Conservation (phyloP, 2,113 vertebrate genomes). For the Cavia porcellus region DNA sequence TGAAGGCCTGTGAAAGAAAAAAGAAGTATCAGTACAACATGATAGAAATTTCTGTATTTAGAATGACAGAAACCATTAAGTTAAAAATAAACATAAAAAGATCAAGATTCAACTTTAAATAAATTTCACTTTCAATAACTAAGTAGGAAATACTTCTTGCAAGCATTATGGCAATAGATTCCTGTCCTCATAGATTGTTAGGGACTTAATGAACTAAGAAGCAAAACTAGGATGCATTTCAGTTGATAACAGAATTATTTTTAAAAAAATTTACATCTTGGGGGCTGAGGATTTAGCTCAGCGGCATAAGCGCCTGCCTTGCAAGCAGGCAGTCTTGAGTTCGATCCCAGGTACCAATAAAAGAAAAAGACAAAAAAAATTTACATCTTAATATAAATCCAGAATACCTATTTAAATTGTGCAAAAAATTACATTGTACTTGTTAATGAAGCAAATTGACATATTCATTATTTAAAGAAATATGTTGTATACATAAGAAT, state of each 20-base stretch:
- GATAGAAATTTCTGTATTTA: neutral
- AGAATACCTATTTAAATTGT: slow-evolving; percentile 41
- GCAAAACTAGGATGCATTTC: slow-evolving; percentile 45
- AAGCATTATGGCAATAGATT: neutral
- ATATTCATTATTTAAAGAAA: slow-evolving; percentile 43
- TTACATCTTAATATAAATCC: slow-evolving; percentile 57
- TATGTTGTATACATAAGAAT: slow-evolving; percentile 1
- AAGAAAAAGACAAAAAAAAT: no score
- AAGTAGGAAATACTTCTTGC: neutral
- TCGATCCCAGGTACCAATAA: no score
- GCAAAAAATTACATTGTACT: neutral
- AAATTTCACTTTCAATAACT: slow-evolving; percentile 47
- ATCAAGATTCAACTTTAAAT: slow-evolving; percentile 37
- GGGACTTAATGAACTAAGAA: slow-evolving; percentile 16
- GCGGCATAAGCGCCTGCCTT: no score
- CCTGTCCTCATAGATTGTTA: neutral
- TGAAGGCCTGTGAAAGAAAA: neutral
- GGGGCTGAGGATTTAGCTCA: neutral
- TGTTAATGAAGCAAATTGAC: slow-evolving; percentile 60
- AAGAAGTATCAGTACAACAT: neutral
- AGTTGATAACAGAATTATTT: slow-evolving; percentile 32
- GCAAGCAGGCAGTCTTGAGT: no score
- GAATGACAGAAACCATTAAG: neutral
- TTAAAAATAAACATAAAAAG: neutral
- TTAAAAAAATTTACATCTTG: neutral